Percentiles rank a stretch among this genome's conserved stretches.
These are phyloP conservation scores for Urosaurus nigricauda DNA, from an alignment of 2,797 vertebrate species.

Conservation along the genomic window DNA sequence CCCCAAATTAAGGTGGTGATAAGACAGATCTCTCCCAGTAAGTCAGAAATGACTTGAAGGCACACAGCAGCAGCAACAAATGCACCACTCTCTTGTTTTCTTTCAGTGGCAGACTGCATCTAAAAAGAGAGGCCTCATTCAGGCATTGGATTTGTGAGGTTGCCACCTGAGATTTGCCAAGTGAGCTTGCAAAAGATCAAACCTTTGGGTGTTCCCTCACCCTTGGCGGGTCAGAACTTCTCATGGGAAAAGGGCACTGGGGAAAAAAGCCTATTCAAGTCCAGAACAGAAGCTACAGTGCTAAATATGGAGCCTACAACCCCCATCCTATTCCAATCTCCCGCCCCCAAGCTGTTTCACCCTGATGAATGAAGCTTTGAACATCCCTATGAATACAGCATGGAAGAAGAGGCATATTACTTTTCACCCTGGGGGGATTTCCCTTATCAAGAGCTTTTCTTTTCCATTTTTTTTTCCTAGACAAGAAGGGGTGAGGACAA, in stretches of 20 bases:
- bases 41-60: no score
- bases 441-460: slow-evolving; percentile 21
- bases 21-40: no score
- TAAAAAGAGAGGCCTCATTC: neutral
- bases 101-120: neutral
- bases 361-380: slow-evolving; percentile 49
- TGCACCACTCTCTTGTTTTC: no score
- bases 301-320: slow-evolving; percentile 31
- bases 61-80: no score
- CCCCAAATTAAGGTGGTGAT: no score
- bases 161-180: neutral
- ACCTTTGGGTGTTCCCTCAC: neutral
- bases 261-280: slow-evolving; percentile 31
- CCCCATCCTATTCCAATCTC: neutral
- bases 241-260: slow-evolving; percentile 39
- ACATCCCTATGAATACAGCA: slow-evolving; percentile 37
- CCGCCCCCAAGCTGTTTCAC: slow-evolving; percentile 10
- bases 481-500: slow-evolving; percentile 19
- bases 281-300: slow-evolving; percentile 32
- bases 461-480: neutral
- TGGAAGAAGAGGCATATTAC: slow-evolving; percentile 32
- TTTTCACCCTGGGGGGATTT: slow-evolving; percentile 47
- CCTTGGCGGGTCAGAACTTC: slow-evolving; percentile 28
- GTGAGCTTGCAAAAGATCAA: neutral
- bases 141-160: no score